Evolutionary conservation across 2,888 invertebrate genomes (phyloP), one percentile per base, ranked within the genome.

Genomic region (Stictocephala bisonia): DNA sequence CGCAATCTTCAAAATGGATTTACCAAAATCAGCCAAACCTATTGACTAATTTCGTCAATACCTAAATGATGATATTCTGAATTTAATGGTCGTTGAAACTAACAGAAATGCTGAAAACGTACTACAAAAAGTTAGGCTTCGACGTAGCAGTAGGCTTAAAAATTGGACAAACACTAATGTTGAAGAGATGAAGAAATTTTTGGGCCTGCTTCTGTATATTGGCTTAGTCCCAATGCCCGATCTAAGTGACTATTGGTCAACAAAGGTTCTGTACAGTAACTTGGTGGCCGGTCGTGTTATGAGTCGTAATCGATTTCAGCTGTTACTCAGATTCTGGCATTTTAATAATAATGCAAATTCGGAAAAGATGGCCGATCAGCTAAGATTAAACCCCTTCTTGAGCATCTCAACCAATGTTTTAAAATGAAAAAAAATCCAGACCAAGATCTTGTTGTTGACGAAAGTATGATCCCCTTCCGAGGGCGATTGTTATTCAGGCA

Each of bases 401-500:
- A 7, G 7, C 35, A 35, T 35, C 13, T 35, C 9, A 35, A 35
- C 35, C 7, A 13, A 9, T n/a, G n/a, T n/a, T n/a, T n/a, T n/a
- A n/a, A n/a, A n/a, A n/a, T n/a, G n/a, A 9, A 60, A 13, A 24
- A 51, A n/a, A n/a, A n/a, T n/a, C n/a, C n/a, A n/a, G n/a, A n/a
- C n/a, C n/a, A n/a, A n/a, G n/a, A n/a, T n/a, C n/a, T n/a, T n/a
- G n/a, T n/a, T n/a, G n/a, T n/a, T n/a, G n/a, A n/a, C n/a, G n/a
- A n/a, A n/a, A 79, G 78, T 73, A 24, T 81, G 58, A 79, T 81
- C 29, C 81, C 81, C 22, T 82, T 81, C 76, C 77, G 80, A 71
- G 80, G 80, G 24, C 40, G 79, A 50, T 60, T 81, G 64, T 64
- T 79, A 72, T 80, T 81, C 74, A 74, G 79, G 20, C 79, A 80